phyloP scores from a whole-genome alignment of 2,797 vertebrate genomes.

The Halcyon chelicuti region DNA sequence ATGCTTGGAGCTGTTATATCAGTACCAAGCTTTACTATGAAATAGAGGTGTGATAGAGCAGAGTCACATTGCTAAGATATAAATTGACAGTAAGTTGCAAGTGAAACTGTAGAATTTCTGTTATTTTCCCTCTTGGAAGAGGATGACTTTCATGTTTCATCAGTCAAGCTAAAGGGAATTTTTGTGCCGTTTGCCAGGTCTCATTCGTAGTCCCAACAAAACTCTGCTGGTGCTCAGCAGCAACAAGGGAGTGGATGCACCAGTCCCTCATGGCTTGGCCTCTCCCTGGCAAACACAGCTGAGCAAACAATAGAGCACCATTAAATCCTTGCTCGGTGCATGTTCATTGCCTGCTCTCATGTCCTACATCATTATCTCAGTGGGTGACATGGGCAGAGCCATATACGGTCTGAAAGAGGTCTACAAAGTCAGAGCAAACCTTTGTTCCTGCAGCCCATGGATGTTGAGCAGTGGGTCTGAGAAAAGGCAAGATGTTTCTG shows the following conservation, averaged over 20 bases:
- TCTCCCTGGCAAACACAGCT: background rate
- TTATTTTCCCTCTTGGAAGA: background rate
- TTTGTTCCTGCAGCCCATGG: background rate
- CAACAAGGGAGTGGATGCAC: background rate
- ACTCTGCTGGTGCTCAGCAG: background rate
- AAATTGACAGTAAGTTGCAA: background rate
- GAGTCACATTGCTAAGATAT: background rate
- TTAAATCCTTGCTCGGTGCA: background rate
- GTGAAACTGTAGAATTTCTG: background rate
- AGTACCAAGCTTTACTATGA: background rate
- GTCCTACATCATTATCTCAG: constrained; percentile 20
- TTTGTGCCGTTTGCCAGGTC: background rate
- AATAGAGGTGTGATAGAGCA: background rate
- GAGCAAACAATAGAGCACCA: background rate
- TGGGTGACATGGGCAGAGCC: background rate
- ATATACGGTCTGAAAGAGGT: background rate
- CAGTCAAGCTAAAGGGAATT: background rate
- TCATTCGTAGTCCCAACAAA: background rate
- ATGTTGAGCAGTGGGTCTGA: background rate
- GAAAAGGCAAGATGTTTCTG: constrained; percentile 24
- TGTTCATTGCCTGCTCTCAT: background rate
- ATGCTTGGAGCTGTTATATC: background rate
- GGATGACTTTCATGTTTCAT: background rate
- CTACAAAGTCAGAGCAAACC: background rate
- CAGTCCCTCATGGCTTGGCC: background rate